A percentile compares a stretch with the other conserved stretches of the same genome.
Evolutionary conservation across 1,140 invertebrate genomes (phyloP).

Genomic region (Bemisia tabaci): DNA sequence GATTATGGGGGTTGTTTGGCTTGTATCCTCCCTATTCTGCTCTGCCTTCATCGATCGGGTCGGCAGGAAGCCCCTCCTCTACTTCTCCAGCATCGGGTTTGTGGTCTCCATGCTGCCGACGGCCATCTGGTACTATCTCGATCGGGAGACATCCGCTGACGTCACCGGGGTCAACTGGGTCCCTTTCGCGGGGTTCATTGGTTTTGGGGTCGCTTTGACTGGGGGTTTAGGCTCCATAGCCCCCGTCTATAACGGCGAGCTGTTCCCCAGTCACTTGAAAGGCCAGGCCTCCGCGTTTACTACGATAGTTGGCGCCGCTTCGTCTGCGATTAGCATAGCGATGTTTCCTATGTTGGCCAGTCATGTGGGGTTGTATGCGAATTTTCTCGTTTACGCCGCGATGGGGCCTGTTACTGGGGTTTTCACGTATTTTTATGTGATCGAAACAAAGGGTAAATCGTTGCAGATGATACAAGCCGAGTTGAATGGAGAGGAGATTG

Average conservation of each 20-base stretch:
- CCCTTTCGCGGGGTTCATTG: constrained; percentile 50
- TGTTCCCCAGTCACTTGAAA: constrained; percentile 59
- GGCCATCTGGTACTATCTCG: constrained; percentile 49
- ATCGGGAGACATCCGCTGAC: constrained; percentile 32
- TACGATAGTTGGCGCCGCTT: constrained; percentile 42
- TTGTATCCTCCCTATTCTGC: constrained; percentile 25
- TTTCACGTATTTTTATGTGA: constrained; percentile 51
- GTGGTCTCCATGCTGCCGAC: constrained; percentile 41
- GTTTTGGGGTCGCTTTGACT: constrained; percentile 64
- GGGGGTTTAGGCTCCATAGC: constrained; percentile 65
- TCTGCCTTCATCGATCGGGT: constrained; percentile 40
- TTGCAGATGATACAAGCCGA: constrained; percentile 59
- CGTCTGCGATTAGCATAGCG: constrained; percentile 62
- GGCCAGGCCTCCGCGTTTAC: constrained; percentile 57
- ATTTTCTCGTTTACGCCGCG: constrained; percentile 66
- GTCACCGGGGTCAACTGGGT: constrained; percentile 42
- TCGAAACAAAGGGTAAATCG: constrained; percentile 68
- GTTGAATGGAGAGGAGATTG: constrained; percentile 36
- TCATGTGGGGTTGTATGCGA: constrained; percentile 46
- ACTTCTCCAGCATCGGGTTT: constrained; percentile 49
- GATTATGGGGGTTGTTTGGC: constrained; percentile 2
- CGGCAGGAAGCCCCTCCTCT: constrained; percentile 53
- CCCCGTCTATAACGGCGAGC: constrained; percentile 62
- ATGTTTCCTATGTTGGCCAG: constrained; percentile 46
- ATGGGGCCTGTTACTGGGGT: constrained; percentile 43